Evolutionary conservation across 2,113 vertebrate species (phyloP).

Genomic region (Mobula hypostoma): DNA sequence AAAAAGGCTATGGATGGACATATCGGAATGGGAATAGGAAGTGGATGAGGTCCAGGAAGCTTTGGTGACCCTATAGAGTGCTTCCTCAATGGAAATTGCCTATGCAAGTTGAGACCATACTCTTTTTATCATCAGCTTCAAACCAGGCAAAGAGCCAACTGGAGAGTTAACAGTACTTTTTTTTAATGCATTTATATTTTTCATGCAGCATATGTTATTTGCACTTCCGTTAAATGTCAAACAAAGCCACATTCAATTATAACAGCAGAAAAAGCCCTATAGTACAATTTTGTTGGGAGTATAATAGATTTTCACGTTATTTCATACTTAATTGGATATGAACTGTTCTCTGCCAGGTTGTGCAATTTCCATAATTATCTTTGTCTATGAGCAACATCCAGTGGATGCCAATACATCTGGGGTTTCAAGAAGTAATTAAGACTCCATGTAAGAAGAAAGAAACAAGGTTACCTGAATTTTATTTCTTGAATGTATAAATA

Average conservation of each 20-base stretch:
- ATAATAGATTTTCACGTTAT: conserved; percentile 22
- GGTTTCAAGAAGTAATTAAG: conserved; percentile 11
- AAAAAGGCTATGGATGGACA: no score
- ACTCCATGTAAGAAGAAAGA: neutral
- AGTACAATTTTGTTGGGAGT: neutral
- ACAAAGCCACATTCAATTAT: conserved; percentile 15
- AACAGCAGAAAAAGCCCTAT: neutral
- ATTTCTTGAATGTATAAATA: neutral
- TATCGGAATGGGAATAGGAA: no score
- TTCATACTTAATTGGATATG: conserved; percentile 25
- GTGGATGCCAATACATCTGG: neutral
- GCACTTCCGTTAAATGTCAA: neutral
- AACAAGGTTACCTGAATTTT: neutral
- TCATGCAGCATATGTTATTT: conserved; percentile 12
- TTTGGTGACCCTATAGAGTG: neutral
- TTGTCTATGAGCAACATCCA: conserved; percentile 6
- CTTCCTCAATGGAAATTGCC: neutral
- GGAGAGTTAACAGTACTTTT: neutral
- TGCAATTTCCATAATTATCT: conserved; percentile 35
- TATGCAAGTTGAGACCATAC: neutral
- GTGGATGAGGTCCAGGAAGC: no score
- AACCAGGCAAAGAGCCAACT: neutral
- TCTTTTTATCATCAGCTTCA: neutral
- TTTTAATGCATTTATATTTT: neutral
- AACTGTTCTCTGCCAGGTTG: conserved; percentile 6